Evolutionary conservation across 2,888 invertebrate genomes (phyloP).

Genomic region (Octodonta nipae): DNA sequence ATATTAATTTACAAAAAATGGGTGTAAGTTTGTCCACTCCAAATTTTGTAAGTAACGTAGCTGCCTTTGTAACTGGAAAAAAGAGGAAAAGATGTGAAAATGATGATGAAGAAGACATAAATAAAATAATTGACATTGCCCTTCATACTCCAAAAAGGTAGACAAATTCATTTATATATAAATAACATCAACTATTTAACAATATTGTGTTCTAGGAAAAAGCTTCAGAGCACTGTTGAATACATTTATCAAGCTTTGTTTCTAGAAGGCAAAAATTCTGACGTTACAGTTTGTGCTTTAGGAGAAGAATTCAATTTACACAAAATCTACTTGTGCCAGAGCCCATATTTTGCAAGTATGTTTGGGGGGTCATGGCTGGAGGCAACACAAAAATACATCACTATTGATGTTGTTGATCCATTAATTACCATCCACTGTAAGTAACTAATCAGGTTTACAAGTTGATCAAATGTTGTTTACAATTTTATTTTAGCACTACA

Average conservation of each 20-base stretch:
- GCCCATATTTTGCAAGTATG: slow-evolving; percentile 69
- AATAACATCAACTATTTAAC: neutral
- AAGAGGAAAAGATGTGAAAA: slow-evolving; percentile 45
- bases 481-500: slow-evolving; percentile 43
- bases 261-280: slow-evolving; percentile 61
- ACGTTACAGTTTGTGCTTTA: slow-evolving; percentile 57
- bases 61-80: slow-evolving; percentile 35
- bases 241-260: slow-evolving; percentile 68
- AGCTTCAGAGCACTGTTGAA: slow-evolving; percentile 56
- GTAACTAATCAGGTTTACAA: slow-evolving; percentile 13
- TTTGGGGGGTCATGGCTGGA: slow-evolving; percentile 69
- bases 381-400: slow-evolving; percentile 48
- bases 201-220: slow-evolving; percentile 38
- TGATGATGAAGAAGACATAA: slow-evolving; percentile 37
- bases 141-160: slow-evolving; percentile 53
- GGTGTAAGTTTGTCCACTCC: slow-evolving; percentile 36
- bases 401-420: slow-evolving; percentile 57
- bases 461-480: neutral
- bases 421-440: slow-evolving; percentile 54
- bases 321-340: slow-evolving; percentile 67
- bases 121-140: slow-evolving; percentile 41
- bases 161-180: slow-evolving; percentile 7
- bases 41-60: slow-evolving; percentile 33
- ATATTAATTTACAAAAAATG: no score
- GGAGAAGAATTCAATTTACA: slow-evolving; percentile 62